Conservation (phyloP, 2,113 vertebrate genomes). For the Pontoporia blainvillei region DNA sequence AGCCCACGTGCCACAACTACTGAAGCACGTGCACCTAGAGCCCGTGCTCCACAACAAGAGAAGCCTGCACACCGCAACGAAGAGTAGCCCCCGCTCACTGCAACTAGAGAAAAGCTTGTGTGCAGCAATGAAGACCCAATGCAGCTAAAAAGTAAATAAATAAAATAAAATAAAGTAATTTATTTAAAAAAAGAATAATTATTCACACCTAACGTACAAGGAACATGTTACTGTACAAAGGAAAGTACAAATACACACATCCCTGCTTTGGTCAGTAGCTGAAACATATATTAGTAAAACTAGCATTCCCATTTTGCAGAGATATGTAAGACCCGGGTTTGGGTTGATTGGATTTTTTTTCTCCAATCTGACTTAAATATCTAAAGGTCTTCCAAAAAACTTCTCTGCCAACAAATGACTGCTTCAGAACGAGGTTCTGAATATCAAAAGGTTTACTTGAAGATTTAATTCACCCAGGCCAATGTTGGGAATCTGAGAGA, state of each 20-base stretch:
- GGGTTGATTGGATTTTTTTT: neutral
- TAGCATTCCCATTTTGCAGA: constrained; percentile 3
- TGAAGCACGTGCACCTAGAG: fast-evolving
- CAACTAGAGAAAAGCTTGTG: no score
- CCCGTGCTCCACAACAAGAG: no score
- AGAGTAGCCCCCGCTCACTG: fast-evolving
- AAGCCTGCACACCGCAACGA: no score
- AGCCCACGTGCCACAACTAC: no score
- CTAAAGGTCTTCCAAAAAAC: constrained; percentile 63
- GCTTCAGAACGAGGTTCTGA: constrained; percentile 30
- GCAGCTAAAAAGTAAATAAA: no score
- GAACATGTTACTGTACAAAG: neutral
- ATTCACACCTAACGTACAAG: neutral
- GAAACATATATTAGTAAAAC: neutral
- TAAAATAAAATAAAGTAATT: no score
- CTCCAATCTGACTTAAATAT: constrained; percentile 62
- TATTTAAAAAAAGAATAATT: neutral
- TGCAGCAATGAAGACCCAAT: no score
- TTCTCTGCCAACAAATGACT: constrained; percentile 50
- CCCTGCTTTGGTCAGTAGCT: neutral
- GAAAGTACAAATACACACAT: neutral
- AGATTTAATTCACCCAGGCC: constrained; percentile 32
- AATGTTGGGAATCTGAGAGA: neutral
- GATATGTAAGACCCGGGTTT: constrained; percentile 46
- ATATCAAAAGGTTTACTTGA: constrained; percentile 46